Evolutionary conservation across 2,888 invertebrate species (phyloP).

Genomic region (Julus scandinavius): DNA sequence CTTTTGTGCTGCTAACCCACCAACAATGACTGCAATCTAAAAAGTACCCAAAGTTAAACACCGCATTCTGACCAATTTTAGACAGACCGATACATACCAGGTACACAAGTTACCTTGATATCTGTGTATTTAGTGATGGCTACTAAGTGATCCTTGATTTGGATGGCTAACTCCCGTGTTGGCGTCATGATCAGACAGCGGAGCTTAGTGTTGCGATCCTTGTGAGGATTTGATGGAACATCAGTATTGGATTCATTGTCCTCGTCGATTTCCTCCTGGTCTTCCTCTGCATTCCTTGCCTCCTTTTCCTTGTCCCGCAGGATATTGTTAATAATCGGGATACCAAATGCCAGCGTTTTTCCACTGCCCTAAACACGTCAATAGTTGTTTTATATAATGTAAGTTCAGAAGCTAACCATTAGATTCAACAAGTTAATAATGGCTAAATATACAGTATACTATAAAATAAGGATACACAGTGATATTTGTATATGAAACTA

Average conservation of each 20-base stretch:
- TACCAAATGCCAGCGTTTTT: slow-evolving; percentile 96
- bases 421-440: neutral
- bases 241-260: slow-evolving; percentile 55
- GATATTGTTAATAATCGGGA: slow-evolving; percentile 90
- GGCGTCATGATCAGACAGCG: slow-evolving; percentile 92
- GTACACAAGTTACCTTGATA: slow-evolving; percentile 69
- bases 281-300: slow-evolving; percentile 60
- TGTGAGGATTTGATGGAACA: neutral
- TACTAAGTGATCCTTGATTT: slow-evolving; percentile 86
- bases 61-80: neutral
- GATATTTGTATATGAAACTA: too few relatives aligned
- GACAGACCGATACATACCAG: neutral
- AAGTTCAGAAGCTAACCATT: neutral
- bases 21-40: slow-evolving; percentile 74
- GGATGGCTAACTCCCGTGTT: slow-evolving; percentile 95
- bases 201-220: slow-evolving; percentile 64
- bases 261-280: slow-evolving; percentile 43
- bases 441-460: too few relatives aligned
- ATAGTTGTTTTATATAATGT: neutral
- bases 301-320: slow-evolving; percentile 72
- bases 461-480: too few relatives aligned
- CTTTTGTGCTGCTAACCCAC: slow-evolving; percentile 93
- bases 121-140: slow-evolving; percentile 83
- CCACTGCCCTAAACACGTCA: slow-evolving; percentile 80
- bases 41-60: neutral